Evolutionary conservation across 2,888 invertebrate species (phyloP).

Genomic region (Anticlea derivata): DNA sequence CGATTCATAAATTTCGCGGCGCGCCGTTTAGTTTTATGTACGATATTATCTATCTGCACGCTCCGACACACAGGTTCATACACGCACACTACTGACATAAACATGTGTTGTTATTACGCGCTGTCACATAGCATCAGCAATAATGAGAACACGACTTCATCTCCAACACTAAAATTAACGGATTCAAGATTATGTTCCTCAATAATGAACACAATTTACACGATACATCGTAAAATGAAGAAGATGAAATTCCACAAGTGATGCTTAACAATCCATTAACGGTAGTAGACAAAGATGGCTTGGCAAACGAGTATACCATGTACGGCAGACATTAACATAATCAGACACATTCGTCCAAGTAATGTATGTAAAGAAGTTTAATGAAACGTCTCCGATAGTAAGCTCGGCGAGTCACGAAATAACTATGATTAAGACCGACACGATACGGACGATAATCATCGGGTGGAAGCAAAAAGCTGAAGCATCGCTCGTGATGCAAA

Average conservation of each 20-base stretch:
- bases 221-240: constrained; percentile 28
- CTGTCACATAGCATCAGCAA: constrained; percentile 29
- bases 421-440: constrained; percentile 81
- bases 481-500: constrained; percentile 77
- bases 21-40: constrained; percentile 79
- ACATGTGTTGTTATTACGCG: constrained; percentile 39
- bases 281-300: constrained; percentile 62
- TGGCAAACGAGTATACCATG: constrained; percentile 61
- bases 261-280: constrained; percentile 69
- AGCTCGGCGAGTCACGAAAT: constrained; percentile 79
- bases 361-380: constrained; percentile 79
- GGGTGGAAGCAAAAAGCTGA: constrained; percentile 77
- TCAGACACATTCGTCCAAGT: constrained; percentile 78
- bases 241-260: constrained; percentile 48
- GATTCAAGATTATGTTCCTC: constrained; percentile 7
- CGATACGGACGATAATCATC: constrained; percentile 82
- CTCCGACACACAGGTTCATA: constrained; percentile 43
- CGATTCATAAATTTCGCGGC: constrained; percentile 80
- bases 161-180: constrained; percentile 12
- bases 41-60: constrained; percentile 76
- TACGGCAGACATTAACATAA: constrained; percentile 73
- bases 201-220: constrained; percentile 8
- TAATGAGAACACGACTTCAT: constrained; percentile 22
- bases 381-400: constrained; percentile 77
- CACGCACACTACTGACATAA: constrained; percentile 38